Conservation (phyloP, 2,113 vertebrate species). For the Mobula birostris region DNA sequence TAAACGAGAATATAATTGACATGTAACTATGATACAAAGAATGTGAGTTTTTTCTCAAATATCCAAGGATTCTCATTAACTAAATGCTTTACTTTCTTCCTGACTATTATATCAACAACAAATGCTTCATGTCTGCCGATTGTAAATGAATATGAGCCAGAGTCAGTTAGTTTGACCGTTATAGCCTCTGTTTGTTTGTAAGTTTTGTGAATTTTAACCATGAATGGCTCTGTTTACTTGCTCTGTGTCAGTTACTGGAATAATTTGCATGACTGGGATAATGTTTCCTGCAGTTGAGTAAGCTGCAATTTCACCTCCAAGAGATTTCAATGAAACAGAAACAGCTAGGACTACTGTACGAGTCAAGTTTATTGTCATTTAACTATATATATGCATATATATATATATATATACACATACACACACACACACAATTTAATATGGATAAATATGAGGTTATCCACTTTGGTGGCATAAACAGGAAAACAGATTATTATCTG, state of each 20-base stretch:
- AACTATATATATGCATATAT: too few species aligned
- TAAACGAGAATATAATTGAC: conserved; percentile 7
- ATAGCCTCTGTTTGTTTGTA: not conserved
- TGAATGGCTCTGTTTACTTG: not conserved
- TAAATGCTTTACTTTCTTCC: not conserved
- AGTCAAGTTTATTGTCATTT: too few species aligned
- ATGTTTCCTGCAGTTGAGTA: not conserved
- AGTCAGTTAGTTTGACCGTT: not conserved
- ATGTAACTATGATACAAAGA: not conserved
- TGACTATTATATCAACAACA: conserved; percentile 4
- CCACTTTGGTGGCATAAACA: too few species aligned
- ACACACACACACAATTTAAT: too few species aligned
- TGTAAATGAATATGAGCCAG: not conserved
- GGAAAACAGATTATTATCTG: too few species aligned
- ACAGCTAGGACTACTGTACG: not conserved
- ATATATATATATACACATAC: too few species aligned
- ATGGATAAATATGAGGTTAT: too few species aligned
- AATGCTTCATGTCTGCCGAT: not conserved
- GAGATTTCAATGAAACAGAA: not conserved
- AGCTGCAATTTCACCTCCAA: not conserved
- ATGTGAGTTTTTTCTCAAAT: not conserved
- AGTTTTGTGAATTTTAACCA: not conserved
- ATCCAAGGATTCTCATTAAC: not conserved
- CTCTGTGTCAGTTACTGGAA: not conserved
- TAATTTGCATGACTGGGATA: not conserved